Base-by-base conservation (phyloP, 2,797 vertebrate species). In the Semaprochilodus insignis region DNA sequence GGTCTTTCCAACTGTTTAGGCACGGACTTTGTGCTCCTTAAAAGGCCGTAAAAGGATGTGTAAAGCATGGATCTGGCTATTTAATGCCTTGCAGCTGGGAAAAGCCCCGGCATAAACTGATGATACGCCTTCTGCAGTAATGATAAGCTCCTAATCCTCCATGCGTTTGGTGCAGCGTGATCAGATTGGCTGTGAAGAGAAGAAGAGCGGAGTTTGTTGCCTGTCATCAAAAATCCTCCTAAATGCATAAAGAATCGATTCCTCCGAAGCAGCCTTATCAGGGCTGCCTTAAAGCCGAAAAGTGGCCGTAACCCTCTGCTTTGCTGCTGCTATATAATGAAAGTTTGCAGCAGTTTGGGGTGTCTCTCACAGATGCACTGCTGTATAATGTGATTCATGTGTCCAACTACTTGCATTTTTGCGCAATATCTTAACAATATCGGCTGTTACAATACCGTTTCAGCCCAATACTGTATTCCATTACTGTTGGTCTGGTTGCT, bases 171-270 rank as follows among this genome's bases (percentile, higher is more conserved):
- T 71, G 73, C 67, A 60, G 59, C 65, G 63, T 44, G 71, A 66
- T 65, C 72, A 69, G 66, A 67, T 72, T 69, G 34, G 72, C 60
- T 76, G 59, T 69, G 63, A 36, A 75, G 62, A 74, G 70, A 73
- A 76, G 65, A 34, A 72, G 77, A 40, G 52, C 51, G 66, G 65
- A 66, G 74, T 73, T 78, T 79, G n/a, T 74, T 70, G 44, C 82
- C 80, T 87, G 70, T 86, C 54, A 74, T 83, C 71, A 85, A 65
- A 87, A 78, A 86, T 87, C 77, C 79, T 87, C 71, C 85, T 82
- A 81, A 74, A 82, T 78, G 74, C 80, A 77, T 62, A 62, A 82
- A 62, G 48, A 89, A 82, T 89, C 83, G 55, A 87, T 82, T 80
- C 67, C 78, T 16, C 6, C 73, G 23, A 31, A 70, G 60, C 44